phyloP scores from a whole-genome alignment of 2,888 invertebrate genomes.

The Apotomis betuletana region DNA sequence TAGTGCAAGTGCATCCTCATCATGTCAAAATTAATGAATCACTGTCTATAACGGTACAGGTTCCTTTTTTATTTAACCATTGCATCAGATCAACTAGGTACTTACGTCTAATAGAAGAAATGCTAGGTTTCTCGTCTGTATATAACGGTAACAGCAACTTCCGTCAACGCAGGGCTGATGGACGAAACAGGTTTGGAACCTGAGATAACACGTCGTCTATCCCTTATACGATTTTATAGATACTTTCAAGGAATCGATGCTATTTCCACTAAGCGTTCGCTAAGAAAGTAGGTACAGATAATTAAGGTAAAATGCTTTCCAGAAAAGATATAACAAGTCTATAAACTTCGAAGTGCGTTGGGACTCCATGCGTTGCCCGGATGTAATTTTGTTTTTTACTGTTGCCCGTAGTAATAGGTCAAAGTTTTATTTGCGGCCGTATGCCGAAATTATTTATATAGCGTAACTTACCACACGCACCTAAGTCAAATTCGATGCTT shows the following conservation, averaged over 20 bases:
- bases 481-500: no score
- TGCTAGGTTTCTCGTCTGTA: slow-evolving; percentile 6
- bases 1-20: no score
- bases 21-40: no score
- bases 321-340: not conserved
- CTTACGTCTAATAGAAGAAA: slow-evolving; percentile 23
- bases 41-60: no score
- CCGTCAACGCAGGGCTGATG: slow-evolving; percentile 29
- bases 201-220: slow-evolving; percentile 16
- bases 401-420: not conserved
- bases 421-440: not conserved
- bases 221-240: slow-evolving; percentile 33
- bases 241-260: slow-evolving; percentile 21
- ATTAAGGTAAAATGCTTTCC: slow-evolving; percentile 17
- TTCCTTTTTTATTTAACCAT: not conserved
- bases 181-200: slow-evolving; percentile 27
- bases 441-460: not conserved
- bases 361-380: not conserved
- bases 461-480: not conserved
- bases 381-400: not conserved
- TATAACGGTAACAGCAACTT: slow-evolving; percentile 32
- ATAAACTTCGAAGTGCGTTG: not conserved
- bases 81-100: not conserved
- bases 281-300: slow-evolving; percentile 19
- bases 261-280: slow-evolving; percentile 10